A percentile compares a stretch with the other conserved stretches of the same genome.
phyloP scores from a whole-genome alignment of 2,113 vertebrate species.

The Ursus arctos region DNA sequence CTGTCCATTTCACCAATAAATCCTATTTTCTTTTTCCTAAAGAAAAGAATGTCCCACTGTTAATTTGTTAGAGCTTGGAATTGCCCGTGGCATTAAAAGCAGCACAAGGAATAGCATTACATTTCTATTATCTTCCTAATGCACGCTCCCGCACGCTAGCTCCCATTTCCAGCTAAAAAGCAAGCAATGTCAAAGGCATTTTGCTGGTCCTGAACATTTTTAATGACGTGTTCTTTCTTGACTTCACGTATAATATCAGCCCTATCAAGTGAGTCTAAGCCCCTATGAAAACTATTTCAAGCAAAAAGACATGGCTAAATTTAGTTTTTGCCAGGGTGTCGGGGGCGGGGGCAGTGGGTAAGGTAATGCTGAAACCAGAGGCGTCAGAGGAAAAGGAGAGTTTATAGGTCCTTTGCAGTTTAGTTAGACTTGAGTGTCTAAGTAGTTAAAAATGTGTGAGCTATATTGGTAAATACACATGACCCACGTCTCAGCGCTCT shows the following conservation, averaged over 20 bases:
- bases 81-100: not conserved
- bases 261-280: conserved; percentile 72
- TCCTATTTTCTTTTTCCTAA: conserved; percentile 59
- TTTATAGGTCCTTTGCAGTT: not conserved
- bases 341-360: not conserved
- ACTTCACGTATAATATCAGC: not conserved
- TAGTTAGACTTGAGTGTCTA: not conserved
- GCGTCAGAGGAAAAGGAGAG: not conserved
- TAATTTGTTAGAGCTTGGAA: not conserved
- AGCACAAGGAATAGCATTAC: not conserved
- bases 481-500: not conserved
- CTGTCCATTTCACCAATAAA: conserved; percentile 41
- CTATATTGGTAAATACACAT: not conserved
- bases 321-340: conserved; percentile 62
- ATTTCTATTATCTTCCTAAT: conserved; percentile 63
- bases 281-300: conserved; percentile 43
- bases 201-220: conserved; percentile 69
- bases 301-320: conserved; percentile 60
- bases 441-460: not conserved
- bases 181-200: conserved; percentile 80
- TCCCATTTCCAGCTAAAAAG: conserved; percentile 55
- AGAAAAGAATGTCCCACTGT: not conserved
- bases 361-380: conserved; percentile 15
- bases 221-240: conserved; percentile 70
- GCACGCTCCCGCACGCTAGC: not conserved